Evolutionary conservation across 2,113 vertebrate genomes (phyloP).

Genomic region (Epinephelus cyanopodus): DNA sequence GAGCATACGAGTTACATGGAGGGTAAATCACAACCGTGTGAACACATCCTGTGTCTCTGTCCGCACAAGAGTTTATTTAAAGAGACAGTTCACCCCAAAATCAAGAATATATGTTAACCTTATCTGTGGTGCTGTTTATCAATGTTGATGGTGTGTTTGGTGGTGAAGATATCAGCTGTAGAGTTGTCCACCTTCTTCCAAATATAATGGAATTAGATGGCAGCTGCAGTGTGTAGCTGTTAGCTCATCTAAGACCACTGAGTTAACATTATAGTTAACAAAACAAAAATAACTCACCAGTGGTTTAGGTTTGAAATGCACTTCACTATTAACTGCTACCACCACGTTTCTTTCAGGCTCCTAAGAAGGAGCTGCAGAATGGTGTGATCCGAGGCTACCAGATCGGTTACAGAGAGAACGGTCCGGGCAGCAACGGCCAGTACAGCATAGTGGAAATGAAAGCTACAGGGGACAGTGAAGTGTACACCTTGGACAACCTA

Average conservation of each 20-base stretch:
- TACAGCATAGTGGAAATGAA: constrained; percentile 99
- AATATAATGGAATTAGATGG: too few relatives aligned
- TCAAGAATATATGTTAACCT: too few relatives aligned
- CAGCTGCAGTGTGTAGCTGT: too few relatives aligned
- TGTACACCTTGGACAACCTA: constrained; percentile 97
- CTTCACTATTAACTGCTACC: neutral
- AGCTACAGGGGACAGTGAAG: constrained; percentile 95
- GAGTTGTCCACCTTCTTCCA: too few relatives aligned
- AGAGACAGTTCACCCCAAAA: too few relatives aligned
- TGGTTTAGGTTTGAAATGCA: neutral
- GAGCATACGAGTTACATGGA: constrained; percentile 99
- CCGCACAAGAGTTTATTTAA: neutral
- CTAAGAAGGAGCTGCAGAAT: constrained; percentile 97
- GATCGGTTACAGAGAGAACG: constrained; percentile 97
- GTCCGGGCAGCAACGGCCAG: constrained; percentile 96
- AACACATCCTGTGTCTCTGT: neutral
- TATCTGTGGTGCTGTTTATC: too few relatives aligned
- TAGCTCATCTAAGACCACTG: too few relatives aligned
- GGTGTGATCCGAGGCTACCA: constrained; percentile 98
- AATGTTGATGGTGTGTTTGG: too few relatives aligned
- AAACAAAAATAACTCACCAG: neutral
- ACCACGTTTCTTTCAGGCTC: constrained; percentile 84
- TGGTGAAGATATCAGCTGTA: too few relatives aligned
- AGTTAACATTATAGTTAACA: too few relatives aligned
- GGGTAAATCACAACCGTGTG: constrained; percentile 82